phyloP scores from a whole-genome alignment of 1,140 invertebrate genomes.

The Macrosteles quadrilineatus region DNA sequence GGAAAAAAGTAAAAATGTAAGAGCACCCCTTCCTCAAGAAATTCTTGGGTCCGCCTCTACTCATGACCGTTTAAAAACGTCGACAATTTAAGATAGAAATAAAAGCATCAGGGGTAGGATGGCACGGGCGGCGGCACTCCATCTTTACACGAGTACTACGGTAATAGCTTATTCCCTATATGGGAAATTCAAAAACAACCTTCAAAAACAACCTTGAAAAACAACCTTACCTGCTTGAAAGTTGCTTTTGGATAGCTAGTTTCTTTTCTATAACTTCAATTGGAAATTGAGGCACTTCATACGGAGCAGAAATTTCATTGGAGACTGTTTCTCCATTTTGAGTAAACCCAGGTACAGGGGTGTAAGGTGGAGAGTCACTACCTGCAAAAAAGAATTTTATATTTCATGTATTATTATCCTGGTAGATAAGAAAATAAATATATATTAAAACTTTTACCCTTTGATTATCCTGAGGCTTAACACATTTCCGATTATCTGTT shows the following conservation, averaged over 20 bases:
- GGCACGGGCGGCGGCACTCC: too few species aligned
- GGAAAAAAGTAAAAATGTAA: too few species aligned
- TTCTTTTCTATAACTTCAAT: constrained; percentile 97
- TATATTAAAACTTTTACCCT: neutral
- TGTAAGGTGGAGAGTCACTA: constrained; percentile 25
- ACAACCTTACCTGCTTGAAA: constrained; percentile 76
- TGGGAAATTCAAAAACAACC: too few species aligned
- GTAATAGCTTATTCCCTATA: too few species aligned
- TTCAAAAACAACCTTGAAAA: too few species aligned
- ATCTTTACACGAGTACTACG: too few species aligned
- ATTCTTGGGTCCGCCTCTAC: too few species aligned
- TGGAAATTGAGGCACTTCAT: constrained; percentile 95
- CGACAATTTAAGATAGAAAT: too few species aligned
- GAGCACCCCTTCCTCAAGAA: too few species aligned
- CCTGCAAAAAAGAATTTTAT: constrained; percentile 14
- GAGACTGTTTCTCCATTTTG: constrained; percentile 54
- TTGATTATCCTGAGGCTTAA: neutral
- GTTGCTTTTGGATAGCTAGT: constrained; percentile 84
- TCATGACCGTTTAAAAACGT: too few species aligned
- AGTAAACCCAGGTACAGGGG: constrained; percentile 4
- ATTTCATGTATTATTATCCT: neutral
- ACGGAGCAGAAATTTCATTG: constrained; percentile 91
- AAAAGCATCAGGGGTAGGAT: too few species aligned
- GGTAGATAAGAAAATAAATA: neutral
- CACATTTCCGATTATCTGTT: neutral